Evolutionary conservation across 2,113 vertebrate species (phyloP), one percentile per base, ranked within the genome.

Genomic region (Fulica atra): DNA sequence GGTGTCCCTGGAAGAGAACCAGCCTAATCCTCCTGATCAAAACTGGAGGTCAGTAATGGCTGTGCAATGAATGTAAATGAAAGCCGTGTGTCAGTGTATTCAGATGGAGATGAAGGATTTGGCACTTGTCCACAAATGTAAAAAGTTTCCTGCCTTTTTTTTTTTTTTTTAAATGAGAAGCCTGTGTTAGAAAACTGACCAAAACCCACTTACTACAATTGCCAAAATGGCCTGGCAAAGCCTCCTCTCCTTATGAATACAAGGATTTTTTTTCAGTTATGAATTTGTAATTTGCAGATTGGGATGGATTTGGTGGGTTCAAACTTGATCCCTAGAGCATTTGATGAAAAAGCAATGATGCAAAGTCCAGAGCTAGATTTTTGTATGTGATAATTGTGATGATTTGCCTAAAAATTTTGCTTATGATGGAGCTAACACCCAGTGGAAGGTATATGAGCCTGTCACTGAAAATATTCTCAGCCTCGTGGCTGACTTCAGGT

Each of bases 211-310:
- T 86, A 65, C 18, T 90, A 46, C 0, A 2, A 51, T 54, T 92
- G 79, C 74, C 78, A 88, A 63, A 89, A 69, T 26, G 36, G 63
- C 36, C 89, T 63, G n/a, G 79, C 70, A 93, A 86, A 77, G 66
- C 9, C 81, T 40, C 11, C 33, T 88, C 40, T 53, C 66, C 81
- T 89, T 70, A 59, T 23, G 66, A 89, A 82, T 44, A 93, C 36
- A 50, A 33, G 68, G 35, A 50, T 40, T 46, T 69, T 83, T 40
- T 61, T 81, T 46, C 48, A 65, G 81, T 82, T 87, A 92, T 26
- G 60, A 86, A 94, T 95, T 93, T 92, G 88, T 74, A 85, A 89
- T 90, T 96, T 83, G 66, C 74, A 96, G 95, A 96, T 48, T 94
- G 81, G 51, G 79, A 88, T 18, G 78, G 74, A 97, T 92, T 94